These are phyloP conservation scores for Corydoras sp. DNA, from an alignment of 2,113 vertebrate species.

Conservation along the genomic window DNA sequence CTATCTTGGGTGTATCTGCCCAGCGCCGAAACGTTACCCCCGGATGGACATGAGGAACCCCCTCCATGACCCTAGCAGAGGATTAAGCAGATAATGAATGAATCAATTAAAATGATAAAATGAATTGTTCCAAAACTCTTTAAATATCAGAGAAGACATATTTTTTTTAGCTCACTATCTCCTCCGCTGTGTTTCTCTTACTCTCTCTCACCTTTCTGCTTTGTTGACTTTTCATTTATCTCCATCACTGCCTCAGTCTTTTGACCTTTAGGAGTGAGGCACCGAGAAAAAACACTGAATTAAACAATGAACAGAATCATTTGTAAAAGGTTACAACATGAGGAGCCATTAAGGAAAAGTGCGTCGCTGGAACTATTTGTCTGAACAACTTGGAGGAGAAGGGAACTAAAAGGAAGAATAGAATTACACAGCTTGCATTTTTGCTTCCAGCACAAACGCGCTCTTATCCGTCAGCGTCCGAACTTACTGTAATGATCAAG, in stretches of 20 bases:
- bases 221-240: conserved; percentile 61
- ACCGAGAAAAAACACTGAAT: conserved; percentile 39
- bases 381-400: not conserved
- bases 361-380: conserved; percentile 23
- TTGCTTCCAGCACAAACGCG: not conserved
- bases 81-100: too few species aligned
- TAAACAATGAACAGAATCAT: conserved; percentile 49
- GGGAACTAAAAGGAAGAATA: not conserved
- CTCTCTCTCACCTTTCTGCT: conserved; percentile 33
- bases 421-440: not conserved
- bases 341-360: conserved; percentile 27
- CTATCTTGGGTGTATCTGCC: too few species aligned
- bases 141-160: too few species aligned
- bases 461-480: conserved; percentile 4
- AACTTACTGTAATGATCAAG: conserved; percentile 9
- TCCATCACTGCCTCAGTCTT: conserved; percentile 50
- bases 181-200: too few species aligned
- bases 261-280: conserved; percentile 60
- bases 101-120: too few species aligned
- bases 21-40: too few species aligned
- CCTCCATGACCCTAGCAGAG: too few species aligned
- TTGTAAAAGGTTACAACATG: conserved; percentile 55
- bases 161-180: too few species aligned
- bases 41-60: too few species aligned
- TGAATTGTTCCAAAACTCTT: too few species aligned